phyloP scores from a whole-genome alignment of 64 coral and sea anemone genomes.

The Pocillopora verrucosa region DNA sequence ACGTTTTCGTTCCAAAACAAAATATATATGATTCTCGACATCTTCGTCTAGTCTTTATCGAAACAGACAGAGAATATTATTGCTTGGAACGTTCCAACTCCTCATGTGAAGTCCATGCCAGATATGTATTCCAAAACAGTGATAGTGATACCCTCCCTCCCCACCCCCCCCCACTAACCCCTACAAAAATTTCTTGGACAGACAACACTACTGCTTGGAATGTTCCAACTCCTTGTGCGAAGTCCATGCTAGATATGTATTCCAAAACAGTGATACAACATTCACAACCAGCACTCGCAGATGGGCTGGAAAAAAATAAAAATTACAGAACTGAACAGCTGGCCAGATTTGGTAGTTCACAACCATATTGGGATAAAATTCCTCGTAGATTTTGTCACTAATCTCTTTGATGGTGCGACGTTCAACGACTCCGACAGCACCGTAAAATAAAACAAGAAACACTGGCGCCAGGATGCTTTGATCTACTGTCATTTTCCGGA shows the following conservation, averaged over 20 bases:
- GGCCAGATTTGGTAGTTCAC: conserved; percentile 94
- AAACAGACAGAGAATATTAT: too few species aligned
- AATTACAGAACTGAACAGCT: conserved; percentile 76
- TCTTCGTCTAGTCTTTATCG: too few species aligned
- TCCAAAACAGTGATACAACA: conserved; percentile 91
- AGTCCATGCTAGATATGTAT: conserved; percentile 86
- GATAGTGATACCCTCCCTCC: too few species aligned
- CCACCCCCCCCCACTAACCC: background rate
- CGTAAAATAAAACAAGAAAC: conserved; percentile 69
- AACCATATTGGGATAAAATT: conserved; percentile 68
- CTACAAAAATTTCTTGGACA: background rate
- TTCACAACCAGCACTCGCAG: conserved; percentile 79
- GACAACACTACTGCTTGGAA: background rate
- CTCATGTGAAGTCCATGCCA: conserved; percentile 82
- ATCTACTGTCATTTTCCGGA: conserved; percentile 89
- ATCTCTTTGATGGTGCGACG: conserved; percentile 71
- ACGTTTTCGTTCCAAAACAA: too few species aligned
- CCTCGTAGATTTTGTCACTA: conserved; percentile 63
- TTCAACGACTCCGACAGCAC: conserved; percentile 52
- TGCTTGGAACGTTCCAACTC: background rate
- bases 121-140: conserved; percentile 95
- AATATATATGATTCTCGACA: too few species aligned
- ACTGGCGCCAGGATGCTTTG: conserved; percentile 69
- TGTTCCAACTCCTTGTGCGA: conserved; percentile 56
- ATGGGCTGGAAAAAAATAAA: conserved; percentile 73